phyloP scores from a whole-genome alignment of 2,888 invertebrate genomes.

The Atethmia centrago region DNA sequence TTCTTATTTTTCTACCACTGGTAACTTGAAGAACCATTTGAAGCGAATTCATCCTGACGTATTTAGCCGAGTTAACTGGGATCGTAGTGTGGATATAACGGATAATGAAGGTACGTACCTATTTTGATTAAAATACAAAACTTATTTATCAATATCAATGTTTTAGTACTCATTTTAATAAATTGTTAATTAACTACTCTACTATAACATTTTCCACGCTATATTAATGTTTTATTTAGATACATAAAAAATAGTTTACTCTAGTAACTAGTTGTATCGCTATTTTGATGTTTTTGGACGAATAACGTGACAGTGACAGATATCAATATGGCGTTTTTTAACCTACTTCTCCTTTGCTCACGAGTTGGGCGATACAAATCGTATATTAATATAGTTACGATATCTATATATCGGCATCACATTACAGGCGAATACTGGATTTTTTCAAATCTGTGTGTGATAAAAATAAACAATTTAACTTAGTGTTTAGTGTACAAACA shows the following conservation, averaged over 20 bases:
- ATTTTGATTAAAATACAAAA: not conserved
- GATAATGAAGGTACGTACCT: slow-evolving; percentile 43
- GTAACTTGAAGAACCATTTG: slow-evolving; percentile 38
- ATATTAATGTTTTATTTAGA: not conserved
- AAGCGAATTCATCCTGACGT: slow-evolving; percentile 17
- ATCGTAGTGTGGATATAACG: not conserved
- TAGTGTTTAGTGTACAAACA: not conserved
- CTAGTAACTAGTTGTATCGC: not conserved
- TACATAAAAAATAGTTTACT: not conserved
- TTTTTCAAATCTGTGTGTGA: too few species aligned
- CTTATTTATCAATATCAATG: not conserved
- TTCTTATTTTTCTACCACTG: slow-evolving; percentile 46
- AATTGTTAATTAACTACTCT: not conserved
- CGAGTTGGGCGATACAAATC: not conserved
- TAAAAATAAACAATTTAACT: not conserved
- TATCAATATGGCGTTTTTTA: not conserved
- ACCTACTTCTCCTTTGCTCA: not conserved
- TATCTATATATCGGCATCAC: not conserved
- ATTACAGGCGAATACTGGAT: too few species aligned
- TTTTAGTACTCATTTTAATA: not conserved
- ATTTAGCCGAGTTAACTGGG: slow-evolving; percentile 22
- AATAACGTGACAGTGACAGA: not conserved
- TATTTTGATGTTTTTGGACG: not conserved
- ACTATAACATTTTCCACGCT: not conserved
- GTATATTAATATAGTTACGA: not conserved